Evolutionary conservation across 2,797 vertebrate genomes (phyloP), one percentile per base, ranked within the genome.

Genomic region (Urosaurus nigricauda): DNA sequence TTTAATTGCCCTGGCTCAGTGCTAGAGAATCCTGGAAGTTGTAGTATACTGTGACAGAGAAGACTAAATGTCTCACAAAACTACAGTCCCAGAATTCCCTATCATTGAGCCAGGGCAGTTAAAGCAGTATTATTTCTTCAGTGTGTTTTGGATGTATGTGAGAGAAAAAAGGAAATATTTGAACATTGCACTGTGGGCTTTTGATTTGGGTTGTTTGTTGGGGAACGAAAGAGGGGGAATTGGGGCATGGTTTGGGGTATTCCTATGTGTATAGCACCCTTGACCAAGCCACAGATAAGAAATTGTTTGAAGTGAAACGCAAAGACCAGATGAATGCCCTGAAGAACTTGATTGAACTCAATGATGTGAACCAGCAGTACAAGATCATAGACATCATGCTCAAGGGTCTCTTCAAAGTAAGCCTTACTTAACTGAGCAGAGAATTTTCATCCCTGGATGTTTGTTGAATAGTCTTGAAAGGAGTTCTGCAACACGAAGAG

Each of bases 301-400:
- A 98, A 93, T 97, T 99, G 96, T 99, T 99, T 93, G 98, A 99
- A 95, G 98, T 98, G 84, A 99, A 99, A 96, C 98, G 98, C 94
- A 98, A 98, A 93, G 99, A 99, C 95, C 99, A 99, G 96, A 97
- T 99, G 89, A 98, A 98, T 0, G 99, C 99, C 0, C 96, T 99
- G 79, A 99, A 99, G 97, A 99, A 99, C 88, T 97, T 99, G 92
- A 98, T 98, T 0, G 98, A 99, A 95, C 97, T 99, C 90, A 98
- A 98, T 0, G 98, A 99, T 78, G 94, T 99, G 94, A 98, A 99
- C 97, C 99, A 99, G 95, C 98, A 99, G 95, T 99, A 99, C 97
- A 99, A 98, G 97, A 99, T 99, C 95, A 99, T 99, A 19, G 98
- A 99, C 93, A 98, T 99, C 97, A 99, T 99, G 98, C 98, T 99